These are phyloP conservation scores for Bucco capensis DNA, from an alignment of 2,113 vertebrate genomes.

Conservation along the genomic window DNA sequence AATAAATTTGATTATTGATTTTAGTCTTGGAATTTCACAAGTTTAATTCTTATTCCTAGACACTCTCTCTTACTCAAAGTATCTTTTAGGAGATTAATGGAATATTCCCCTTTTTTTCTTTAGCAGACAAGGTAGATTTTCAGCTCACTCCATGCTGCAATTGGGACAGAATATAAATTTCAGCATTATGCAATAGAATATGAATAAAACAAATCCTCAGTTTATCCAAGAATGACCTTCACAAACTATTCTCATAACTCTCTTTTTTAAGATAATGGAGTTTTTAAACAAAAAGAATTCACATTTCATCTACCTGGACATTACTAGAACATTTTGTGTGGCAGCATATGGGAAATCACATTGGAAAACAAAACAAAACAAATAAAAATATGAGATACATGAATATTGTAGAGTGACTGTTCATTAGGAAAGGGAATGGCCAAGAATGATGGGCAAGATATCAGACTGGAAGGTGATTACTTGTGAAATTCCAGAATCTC, in stretches of 20 bases:
- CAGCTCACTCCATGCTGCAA: background rate
- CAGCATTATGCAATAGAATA: background rate
- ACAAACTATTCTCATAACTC: background rate
- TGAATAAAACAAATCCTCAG: background rate
- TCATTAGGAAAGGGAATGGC: background rate
- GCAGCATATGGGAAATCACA: background rate
- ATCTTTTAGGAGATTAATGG: background rate
- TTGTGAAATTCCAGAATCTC: background rate
- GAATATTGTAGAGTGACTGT: background rate
- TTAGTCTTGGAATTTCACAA: background rate
- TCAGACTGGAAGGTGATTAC: rapidly evolving
- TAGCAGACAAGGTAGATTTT: background rate
- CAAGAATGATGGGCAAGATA: background rate
- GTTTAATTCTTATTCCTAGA: background rate
- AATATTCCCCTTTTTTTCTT: background rate
- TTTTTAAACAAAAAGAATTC: background rate
- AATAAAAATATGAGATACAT: no score
- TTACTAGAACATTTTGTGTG: background rate
- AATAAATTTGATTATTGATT: background rate
- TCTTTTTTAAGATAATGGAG: background rate
- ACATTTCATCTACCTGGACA: background rate
- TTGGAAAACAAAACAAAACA: no score
- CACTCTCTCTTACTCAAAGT: background rate
- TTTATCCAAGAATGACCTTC: background rate
- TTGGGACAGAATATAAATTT: background rate